Evolutionary conservation across 2,797 vertebrate genomes (phyloP).

Genomic region (Cuniculus paca): DNA sequence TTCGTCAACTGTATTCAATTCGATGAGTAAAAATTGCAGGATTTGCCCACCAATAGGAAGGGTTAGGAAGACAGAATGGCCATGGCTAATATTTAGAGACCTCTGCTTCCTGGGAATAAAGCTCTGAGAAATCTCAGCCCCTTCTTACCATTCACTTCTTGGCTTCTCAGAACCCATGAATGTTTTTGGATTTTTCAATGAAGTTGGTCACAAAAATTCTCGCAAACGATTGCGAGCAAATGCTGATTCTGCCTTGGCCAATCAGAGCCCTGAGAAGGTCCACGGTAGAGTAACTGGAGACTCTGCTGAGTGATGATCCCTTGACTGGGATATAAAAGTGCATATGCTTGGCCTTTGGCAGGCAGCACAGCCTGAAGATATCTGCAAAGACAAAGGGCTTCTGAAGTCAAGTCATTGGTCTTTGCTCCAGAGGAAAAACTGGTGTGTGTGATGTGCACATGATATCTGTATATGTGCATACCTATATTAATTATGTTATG

Average conservation of each 20-base stretch:
- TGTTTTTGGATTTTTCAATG: constrained; percentile 35
- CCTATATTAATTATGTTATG: background rate
- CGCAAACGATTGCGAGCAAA: constrained; percentile 1
- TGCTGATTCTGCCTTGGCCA: background rate
- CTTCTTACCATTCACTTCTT: background rate
- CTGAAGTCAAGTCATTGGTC: background rate
- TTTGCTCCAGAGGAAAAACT: background rate
- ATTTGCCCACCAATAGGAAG: background rate
- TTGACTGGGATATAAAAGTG: background rate
- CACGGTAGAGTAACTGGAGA: background rate
- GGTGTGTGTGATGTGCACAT: background rate
- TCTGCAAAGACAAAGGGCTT: background rate
- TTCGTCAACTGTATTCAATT: background rate
- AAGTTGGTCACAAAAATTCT: background rate
- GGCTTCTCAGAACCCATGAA: background rate
- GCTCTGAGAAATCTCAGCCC: background rate
- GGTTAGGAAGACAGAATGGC: background rate
- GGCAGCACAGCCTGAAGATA: background rate
- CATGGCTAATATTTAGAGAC: background rate
- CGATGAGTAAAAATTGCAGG: background rate
- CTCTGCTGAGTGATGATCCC: background rate
- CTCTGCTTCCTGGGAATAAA: background rate
- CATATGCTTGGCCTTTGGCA: background rate
- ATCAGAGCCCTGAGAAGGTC: background rate
- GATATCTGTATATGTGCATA: background rate